phyloP scores from a whole-genome alignment of 2,888 invertebrate genomes.

The Empis stercorea region DNA sequence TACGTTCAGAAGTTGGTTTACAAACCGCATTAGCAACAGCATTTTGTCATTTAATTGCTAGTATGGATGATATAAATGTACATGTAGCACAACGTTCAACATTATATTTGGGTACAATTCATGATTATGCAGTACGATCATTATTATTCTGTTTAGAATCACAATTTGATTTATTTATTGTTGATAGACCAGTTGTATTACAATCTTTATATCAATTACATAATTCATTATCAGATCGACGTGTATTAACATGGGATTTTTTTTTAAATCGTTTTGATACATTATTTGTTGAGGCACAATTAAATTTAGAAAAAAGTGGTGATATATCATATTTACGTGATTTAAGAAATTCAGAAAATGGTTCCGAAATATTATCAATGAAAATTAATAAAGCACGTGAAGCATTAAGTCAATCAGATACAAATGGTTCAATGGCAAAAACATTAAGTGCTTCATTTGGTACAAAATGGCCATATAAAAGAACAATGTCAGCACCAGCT shows the following conservation, averaged over 20 bases:
- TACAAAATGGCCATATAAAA: constrained; percentile 88
- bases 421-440: constrained; percentile 47
- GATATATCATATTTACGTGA: constrained; percentile 78
- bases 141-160: constrained; percentile 89
- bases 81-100: constrained; percentile 90
- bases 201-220: constrained; percentile 91
- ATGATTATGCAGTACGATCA: constrained; percentile 75
- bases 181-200: constrained; percentile 91
- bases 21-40: constrained; percentile 93
- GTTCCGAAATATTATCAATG: constrained; percentile 70
- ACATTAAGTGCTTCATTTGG: constrained; percentile 80
- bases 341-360: constrained; percentile 74
- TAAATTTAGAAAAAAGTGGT: constrained; percentile 71
- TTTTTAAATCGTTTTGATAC: constrained; percentile 94
- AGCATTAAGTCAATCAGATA: constrained; percentile 64
- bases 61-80: constrained; percentile 91
- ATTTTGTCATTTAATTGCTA: constrained; percentile 90
- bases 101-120: constrained; percentile 84
- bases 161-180: constrained; percentile 94
- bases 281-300: constrained; percentile 89
- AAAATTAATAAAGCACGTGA: constrained; percentile 83
- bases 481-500: constrained; percentile 87
- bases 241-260: constrained; percentile 93
- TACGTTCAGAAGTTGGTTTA: constrained; percentile 67
- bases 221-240: constrained; percentile 79